phyloP scores from a whole-genome alignment of 2,797 vertebrate species.

The Nasua narica region DNA sequence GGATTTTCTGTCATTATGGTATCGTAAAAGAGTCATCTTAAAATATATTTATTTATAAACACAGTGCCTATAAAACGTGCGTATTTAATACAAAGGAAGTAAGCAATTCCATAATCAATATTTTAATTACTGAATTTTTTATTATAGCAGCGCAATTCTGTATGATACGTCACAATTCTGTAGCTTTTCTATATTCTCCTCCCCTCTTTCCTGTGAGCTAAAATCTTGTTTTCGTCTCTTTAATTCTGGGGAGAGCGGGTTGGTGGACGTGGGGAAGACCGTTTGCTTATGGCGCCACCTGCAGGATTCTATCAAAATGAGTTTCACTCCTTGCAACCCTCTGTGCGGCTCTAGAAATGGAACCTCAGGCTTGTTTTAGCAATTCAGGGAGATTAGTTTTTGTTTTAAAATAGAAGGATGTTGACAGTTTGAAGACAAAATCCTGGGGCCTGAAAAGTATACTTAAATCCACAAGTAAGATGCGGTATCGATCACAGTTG shows the following conservation, averaged over 20 bases:
- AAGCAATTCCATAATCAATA: constrained; percentile 50
- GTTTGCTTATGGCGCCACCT: constrained; percentile 79
- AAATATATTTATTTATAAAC: constrained; percentile 52
- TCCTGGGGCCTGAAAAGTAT: neutral
- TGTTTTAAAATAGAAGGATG: neutral
- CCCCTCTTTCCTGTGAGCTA: neutral
- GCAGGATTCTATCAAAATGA: constrained; percentile 38
- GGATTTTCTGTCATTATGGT: constrained; percentile 4
- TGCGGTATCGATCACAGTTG: neutral
- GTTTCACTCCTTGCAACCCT: neutral
- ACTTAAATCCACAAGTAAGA: neutral
- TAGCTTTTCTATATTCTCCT: neutral
- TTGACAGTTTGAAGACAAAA: neutral
- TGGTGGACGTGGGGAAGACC: neutral
- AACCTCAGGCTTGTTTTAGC: neutral
- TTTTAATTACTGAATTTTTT: constrained; percentile 54
- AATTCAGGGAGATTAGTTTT: neutral
- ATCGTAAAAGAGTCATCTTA: constrained; percentile 52
- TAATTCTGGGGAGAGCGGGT: neutral
- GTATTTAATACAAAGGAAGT: constrained; percentile 46
- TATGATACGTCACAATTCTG: neutral
- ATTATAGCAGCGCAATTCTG: neutral
- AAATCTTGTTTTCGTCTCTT: neutral
- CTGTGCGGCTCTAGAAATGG: neutral
- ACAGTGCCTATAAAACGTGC: constrained; percentile 14